These are phyloP conservation scores for Podiceps cristatus DNA, from an alignment of 2,113 vertebrate genomes.

Conservation along the genomic window DNA sequence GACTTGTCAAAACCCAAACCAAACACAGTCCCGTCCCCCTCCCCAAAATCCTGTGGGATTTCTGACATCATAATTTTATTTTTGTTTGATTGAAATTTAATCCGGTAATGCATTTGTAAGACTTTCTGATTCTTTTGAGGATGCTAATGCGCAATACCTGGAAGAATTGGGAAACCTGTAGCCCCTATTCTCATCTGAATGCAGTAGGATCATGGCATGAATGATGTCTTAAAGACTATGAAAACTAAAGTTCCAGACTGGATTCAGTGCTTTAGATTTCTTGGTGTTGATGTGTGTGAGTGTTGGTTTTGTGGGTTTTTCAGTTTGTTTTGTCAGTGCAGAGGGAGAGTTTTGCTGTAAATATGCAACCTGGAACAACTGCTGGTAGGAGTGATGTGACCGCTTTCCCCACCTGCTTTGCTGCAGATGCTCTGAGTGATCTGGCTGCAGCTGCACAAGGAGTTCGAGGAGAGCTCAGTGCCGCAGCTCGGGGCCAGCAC, in stretches of 20 bases:
- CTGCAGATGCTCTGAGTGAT: neutral
- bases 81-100: neutral
- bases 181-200: neutral
- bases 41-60: neutral
- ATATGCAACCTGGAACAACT: neutral
- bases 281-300: neutral
- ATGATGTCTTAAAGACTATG: neutral
- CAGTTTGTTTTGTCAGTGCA: neutral
- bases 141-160: neutral
- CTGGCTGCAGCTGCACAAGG: neutral
- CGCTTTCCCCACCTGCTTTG: neutral
- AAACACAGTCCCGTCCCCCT: too few relatives aligned
- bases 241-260: neutral
- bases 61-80: neutral
- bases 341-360: neutral
- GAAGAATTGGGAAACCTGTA: neutral
- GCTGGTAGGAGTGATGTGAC: neutral
- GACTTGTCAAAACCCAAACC: too few relatives aligned
- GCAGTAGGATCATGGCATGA: neutral
- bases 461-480: neutral
- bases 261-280: neutral
- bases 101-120: neutral
- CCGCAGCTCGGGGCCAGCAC: neutral
- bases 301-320: neutral
- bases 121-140: neutral